Base-by-base conservation (phyloP, 2,113 vertebrate species). In the Heliornis fulica region DNA sequence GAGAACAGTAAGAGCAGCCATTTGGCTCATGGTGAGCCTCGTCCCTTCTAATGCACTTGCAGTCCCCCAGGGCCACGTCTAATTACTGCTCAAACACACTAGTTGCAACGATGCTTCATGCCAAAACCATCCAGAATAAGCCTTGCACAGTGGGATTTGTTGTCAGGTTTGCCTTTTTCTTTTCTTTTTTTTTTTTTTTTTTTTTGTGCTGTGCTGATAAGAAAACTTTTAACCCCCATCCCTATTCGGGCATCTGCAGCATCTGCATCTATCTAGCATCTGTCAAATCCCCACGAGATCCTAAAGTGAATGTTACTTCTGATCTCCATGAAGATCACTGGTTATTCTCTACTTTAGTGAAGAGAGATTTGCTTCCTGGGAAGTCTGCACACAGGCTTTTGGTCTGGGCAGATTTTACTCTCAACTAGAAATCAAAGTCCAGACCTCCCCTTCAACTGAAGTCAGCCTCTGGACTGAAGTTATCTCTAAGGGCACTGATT, bases 1-100 rank as follows among this genome's bases (percentile, higher is more conserved):
- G 96, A 98, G 97, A 97, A 96, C 90, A 96, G 20, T 71, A 91
- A 97, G 94, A 97, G 95, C 91, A 96, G 93, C 96, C 93, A 85
- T 72, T 96, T 80, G 92, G 97, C 96, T 95, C 90, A 92, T 96
- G 93, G 94, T 85, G 94, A 95, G 96, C 94, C 77, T 95, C 77
- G 65, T 93, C 96, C 96, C 94, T 97, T 97, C 96, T 96, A 97
- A 97, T 96, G 97, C 93, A 85, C 72, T 93, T 87, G 74, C 82
- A 78, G 78, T 95, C 96, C 96, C 94, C 26, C 54, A 94, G 95
- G 96, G 95, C 97, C 71, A 77, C 31, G 57, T 94, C 96, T 97
- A 96, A 96, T 97, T 97, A 97, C 97, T 97, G 94, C 80, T 96
- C 87, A 92, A 96, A 96, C 94, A 96, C 95, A 81, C 36, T 69